Percentiles rank a stretch among this genome's conserved stretches.
These are phyloP conservation scores for Dicyrtomina minuta DNA, from an alignment of 2,888 invertebrate genomes.

Conservation along the genomic window DNA sequence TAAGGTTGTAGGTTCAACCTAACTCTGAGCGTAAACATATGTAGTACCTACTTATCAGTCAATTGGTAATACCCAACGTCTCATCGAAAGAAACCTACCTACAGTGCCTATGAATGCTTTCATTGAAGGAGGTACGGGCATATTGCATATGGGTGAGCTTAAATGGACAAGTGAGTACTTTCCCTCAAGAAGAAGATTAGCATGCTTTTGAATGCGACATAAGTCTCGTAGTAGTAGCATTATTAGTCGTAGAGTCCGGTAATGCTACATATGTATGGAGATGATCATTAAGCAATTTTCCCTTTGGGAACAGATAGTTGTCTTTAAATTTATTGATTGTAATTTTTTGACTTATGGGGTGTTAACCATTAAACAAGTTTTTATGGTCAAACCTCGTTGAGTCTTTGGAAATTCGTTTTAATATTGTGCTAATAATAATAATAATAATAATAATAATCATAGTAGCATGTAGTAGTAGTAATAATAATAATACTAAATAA, in stretches of 20 bases:
- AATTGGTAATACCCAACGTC: too few relatives aligned
- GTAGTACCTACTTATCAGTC: too few relatives aligned
- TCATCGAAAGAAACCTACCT: too few relatives aligned
- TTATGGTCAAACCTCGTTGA: slow-evolving; percentile 25
- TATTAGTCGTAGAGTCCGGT: neutral
- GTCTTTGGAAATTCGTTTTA: slow-evolving; percentile 11
- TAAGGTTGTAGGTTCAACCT: too few relatives aligned
- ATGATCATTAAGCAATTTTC: slow-evolving; percentile 16
- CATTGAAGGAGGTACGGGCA: too few relatives aligned
- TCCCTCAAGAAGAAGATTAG: too few relatives aligned
- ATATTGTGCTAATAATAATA: slow-evolving; percentile 4
- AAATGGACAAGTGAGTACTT: too few relatives aligned
- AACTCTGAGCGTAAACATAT: too few relatives aligned
- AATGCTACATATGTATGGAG: neutral
- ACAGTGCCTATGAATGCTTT: too few relatives aligned
- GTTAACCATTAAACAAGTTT: slow-evolving; percentile 25
- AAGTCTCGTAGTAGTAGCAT: too few relatives aligned
- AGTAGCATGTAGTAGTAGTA: too few relatives aligned
- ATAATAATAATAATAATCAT: slow-evolving; percentile 1
- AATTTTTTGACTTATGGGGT: slow-evolving; percentile 29
- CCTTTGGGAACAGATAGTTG: slow-evolving; percentile 27
- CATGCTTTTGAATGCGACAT: neutral
- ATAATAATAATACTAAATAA: neutral
- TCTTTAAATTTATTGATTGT: slow-evolving; percentile 34
- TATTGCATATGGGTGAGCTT: too few relatives aligned